phyloP scores from a whole-genome alignment of 2,113 vertebrate species.

The Pantherophis guttatus region DNA sequence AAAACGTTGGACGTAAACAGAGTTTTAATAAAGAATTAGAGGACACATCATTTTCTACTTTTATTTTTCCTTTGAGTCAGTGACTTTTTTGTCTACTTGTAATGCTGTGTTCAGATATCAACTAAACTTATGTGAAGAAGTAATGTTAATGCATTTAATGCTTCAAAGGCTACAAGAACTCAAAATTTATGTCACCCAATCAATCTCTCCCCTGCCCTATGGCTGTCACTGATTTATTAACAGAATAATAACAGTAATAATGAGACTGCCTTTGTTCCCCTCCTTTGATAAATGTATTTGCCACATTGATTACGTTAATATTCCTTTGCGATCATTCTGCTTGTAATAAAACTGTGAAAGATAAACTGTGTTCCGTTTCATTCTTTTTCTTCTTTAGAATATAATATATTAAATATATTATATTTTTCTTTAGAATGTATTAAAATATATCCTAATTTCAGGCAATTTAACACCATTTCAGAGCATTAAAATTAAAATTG shows the following conservation, averaged over 20 bases:
- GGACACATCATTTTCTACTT: conserved; percentile 49
- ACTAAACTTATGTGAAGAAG: conserved; percentile 62
- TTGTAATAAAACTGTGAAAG: conserved; percentile 51
- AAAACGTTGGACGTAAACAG: conserved; percentile 18
- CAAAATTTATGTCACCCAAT: conserved; percentile 61
- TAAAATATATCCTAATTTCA: conserved; percentile 13
- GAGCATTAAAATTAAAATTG: conserved; percentile 53
- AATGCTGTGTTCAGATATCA: conserved; percentile 53
- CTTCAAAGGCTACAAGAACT: conserved; percentile 64
- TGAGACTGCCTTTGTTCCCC: conserved; percentile 16
- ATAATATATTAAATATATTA: not conserved
- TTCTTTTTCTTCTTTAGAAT: conserved; percentile 30
- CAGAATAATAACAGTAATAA: conserved; percentile 39
- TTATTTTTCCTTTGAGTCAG: conserved; percentile 53
- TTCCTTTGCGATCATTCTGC: conserved; percentile 42
- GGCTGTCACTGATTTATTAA: conserved; percentile 48
- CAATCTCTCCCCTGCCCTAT: conserved; percentile 35
- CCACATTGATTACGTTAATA: conserved; percentile 53
- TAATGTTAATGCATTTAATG: conserved; percentile 62
- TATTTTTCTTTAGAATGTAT: conserved; percentile 25
- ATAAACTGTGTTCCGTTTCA: conserved; percentile 4
- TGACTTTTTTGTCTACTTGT: conserved; percentile 60
- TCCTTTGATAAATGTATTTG: conserved; percentile 38
- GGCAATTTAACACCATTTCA: conserved; percentile 48
- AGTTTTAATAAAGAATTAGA: conserved; percentile 36